Evolutionary conservation across 2,888 invertebrate genomes (phyloP).

Genomic region (Synergus japonicus): DNA sequence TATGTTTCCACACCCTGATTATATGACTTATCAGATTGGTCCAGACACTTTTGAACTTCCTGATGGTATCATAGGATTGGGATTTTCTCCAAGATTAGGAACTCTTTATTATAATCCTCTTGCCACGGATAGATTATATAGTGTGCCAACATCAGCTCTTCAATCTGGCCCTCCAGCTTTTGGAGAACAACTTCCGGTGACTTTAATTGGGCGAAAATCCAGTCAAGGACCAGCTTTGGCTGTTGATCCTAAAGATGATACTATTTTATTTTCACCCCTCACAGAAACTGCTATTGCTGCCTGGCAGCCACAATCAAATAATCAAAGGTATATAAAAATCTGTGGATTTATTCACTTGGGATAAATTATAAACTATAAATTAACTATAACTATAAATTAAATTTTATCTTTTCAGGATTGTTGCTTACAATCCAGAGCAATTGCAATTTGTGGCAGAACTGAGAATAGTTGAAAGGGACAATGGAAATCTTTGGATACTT

Average conservation of each 20-base stretch:
- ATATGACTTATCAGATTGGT: slow-evolving; percentile 85
- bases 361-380: background rate
- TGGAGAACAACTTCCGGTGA: slow-evolving; percentile 85
- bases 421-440: slow-evolving; percentile 85
- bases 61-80: slow-evolving; percentile 86
- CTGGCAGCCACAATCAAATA: slow-evolving; percentile 87
- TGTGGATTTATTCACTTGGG: background rate
- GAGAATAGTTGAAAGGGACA: slow-evolving; percentile 83
- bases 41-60: slow-evolving; percentile 84
- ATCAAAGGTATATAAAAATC: slow-evolving; percentile 81
- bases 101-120: slow-evolving; percentile 85
- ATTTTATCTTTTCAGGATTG: slow-evolving; percentile 78
- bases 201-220: slow-evolving; percentile 89
- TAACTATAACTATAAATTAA: background rate
- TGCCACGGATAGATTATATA: slow-evolving; percentile 87
- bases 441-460: slow-evolving; percentile 90
- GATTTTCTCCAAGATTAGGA: slow-evolving; percentile 83
- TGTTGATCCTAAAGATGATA: slow-evolving; percentile 85
- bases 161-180: slow-evolving; percentile 86
- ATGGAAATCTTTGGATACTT: slow-evolving; percentile 85
- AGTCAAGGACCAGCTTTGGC: slow-evolving; percentile 89
- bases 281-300: slow-evolving; percentile 89
- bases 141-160: slow-evolving; percentile 86
- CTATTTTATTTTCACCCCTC: slow-evolving; percentile 87
- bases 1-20: slow-evolving; percentile 92